Base-by-base conservation (phyloP, 2,113 vertebrate species). In the Brachyhypopomus gauderio region DNA sequence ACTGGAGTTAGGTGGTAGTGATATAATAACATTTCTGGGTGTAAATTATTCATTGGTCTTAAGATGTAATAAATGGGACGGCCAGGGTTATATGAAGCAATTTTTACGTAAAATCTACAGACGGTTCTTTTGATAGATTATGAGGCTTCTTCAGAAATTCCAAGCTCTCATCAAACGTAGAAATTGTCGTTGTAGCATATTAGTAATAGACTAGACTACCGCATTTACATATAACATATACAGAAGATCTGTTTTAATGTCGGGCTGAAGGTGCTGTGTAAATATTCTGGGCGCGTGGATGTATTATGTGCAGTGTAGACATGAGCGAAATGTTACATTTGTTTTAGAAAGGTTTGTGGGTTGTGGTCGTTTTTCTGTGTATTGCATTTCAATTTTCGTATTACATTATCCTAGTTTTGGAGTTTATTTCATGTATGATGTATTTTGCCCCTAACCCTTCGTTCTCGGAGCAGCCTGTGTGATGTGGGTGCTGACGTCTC, bases 401-500 rank as follows among this genome's bases (percentile, higher is more conserved):
- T 41, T 41, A 41, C 41, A 41, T 41, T 41, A 8, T 8, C 8
- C 11, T 14, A 52, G 1, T 52, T 52, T 79, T 75, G 14, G 23
- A 3, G 52, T 62, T 45, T 17, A 80, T 62, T 63, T 45, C 7
- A 20, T 85, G 66, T 81, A 25, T 62, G 52, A 52, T 64, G 59
- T n/a, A n/a, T 59, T 23, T 48, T 60, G 27, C 83, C 79, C 86
- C 78, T 90, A 90, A 90, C 92, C 88, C 89, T 89, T 52, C 45
- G 45, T 52, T 52, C 45, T 14, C 45, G 14, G 45, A 52, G 45
- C 14, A 52, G 45, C 45, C 89, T 92, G 92, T 93, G 92, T 90
- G 91, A 90, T 91, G 93, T 92, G 93, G 93, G 91, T 95, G 92
- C 94, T 92, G 95, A 95, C 94, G 91, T 91, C 81, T 83, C 83